These are phyloP conservation scores for Callaeas wilsoni DNA, from an alignment of 2,113 vertebrate species.

Conservation along the genomic window DNA sequence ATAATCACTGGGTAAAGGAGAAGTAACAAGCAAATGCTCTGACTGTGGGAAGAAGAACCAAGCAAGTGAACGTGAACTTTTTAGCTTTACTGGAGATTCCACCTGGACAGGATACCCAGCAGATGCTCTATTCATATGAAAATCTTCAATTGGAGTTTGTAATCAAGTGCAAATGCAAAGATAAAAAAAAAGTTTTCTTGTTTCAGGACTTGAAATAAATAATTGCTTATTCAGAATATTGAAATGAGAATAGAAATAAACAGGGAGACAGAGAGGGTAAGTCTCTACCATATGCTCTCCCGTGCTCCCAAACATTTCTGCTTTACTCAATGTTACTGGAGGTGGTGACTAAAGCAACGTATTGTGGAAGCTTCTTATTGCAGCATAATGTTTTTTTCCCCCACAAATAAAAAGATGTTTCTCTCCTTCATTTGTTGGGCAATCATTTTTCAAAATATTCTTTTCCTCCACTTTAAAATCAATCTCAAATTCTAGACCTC, in stretches of 20 bases:
- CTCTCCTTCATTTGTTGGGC: not conserved
- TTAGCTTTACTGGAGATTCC: not conserved
- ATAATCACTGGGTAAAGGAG: not conserved
- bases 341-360: not conserved
- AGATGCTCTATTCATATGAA: not conserved
- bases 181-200: not conserved
- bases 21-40: not conserved
- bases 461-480: not conserved
- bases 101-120: not conserved
- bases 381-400: not conserved
- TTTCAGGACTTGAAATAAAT: not conserved
- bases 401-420: not conserved
- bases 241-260: not conserved
- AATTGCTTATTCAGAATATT: not conserved
- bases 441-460: not conserved
- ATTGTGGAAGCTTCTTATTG: not conserved
- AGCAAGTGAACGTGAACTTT: not conserved
- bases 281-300: not conserved
- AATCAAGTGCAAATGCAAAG: not conserved
- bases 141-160: not conserved
- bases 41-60: not conserved
- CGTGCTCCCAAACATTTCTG: not conserved
- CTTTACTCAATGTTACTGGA: not conserved
- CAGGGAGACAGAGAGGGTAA: not conserved
- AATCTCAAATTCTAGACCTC: not conserved